A percentile compares a stretch with the other conserved stretches of the same genome.
Evolutionary conservation across 2,888 invertebrate species (phyloP).

Genomic region (Serrognathus titanus): DNA sequence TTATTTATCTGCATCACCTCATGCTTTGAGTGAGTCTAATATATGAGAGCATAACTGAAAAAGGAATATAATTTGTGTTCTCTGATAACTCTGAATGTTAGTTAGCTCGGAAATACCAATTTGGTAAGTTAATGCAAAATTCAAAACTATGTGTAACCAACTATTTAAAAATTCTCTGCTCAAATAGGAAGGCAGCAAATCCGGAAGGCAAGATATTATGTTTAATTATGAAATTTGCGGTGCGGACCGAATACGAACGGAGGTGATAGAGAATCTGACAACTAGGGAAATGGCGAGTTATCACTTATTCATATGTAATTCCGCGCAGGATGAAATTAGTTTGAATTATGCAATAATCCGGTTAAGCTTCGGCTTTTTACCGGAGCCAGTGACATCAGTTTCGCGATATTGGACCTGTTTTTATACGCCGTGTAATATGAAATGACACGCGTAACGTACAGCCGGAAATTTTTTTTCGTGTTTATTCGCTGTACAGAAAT

Average conservation of each 20-base stretch:
- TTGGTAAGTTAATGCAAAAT: no score
- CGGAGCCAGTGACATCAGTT: not conserved
- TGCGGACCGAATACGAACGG: not conserved
- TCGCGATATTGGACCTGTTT: not conserved
- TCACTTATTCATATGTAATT: conserved; percentile 45
- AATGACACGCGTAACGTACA: not conserved
- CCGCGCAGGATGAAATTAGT: conserved; percentile 42
- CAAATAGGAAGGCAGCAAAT: not conserved
- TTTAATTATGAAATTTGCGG: not conserved
- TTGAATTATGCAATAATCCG: conserved; percentile 42
- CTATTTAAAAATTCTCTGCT: not conserved
- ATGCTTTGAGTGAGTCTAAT: no score
- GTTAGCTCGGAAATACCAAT: no score
- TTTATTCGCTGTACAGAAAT: no score
- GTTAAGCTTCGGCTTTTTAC: conserved; percentile 25
- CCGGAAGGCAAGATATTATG: not conserved
- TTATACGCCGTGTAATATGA: not conserved
- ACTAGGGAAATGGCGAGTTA: conserved; percentile 36
- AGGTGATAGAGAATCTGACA: conserved; percentile 21
- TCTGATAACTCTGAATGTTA: no score
- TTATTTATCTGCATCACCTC: no score
- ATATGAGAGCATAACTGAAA: no score
- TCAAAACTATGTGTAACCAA: not conserved
- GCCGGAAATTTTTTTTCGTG: no score
- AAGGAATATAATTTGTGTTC: not conserved